These are phyloP conservation scores for Eutolmus rufibarbis DNA, from an alignment of 2,888 invertebrate genomes.

Conservation along the genomic window DNA sequence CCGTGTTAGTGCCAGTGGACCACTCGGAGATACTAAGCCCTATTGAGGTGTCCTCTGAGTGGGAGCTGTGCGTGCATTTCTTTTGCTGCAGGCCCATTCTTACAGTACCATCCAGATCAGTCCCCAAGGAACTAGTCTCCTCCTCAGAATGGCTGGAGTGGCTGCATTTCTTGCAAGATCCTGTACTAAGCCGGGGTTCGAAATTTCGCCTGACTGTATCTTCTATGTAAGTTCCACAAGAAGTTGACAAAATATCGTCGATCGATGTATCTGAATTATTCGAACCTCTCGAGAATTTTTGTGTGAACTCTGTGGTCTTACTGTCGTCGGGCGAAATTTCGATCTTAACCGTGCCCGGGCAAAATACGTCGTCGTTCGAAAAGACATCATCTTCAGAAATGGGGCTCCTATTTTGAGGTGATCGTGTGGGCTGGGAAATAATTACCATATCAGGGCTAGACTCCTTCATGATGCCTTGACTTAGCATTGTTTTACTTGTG, in stretches of 20 bases:
- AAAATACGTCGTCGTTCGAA: slow-evolving; percentile 70
- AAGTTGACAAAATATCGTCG: slow-evolving; percentile 68
- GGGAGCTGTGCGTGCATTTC: slow-evolving; percentile 83
- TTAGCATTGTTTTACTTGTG: slow-evolving; percentile 52
- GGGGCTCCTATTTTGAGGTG: slow-evolving; percentile 69
- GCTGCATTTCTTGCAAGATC: slow-evolving; percentile 69
- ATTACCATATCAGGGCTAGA: slow-evolving; percentile 64
- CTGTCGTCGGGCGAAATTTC: slow-evolving; percentile 69
- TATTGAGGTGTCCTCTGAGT: slow-evolving; percentile 87
- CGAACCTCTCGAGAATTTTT: slow-evolving; percentile 64
- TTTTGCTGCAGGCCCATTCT: slow-evolving; percentile 80
- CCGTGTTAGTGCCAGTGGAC: slow-evolving; percentile 87
- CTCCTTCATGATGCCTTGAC: slow-evolving; percentile 44
- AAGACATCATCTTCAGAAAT: slow-evolving; percentile 69
- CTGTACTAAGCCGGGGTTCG: slow-evolving; percentile 65
- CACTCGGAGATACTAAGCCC: slow-evolving; percentile 86
- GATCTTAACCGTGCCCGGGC: slow-evolving; percentile 67
- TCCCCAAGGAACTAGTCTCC: slow-evolving; percentile 78
- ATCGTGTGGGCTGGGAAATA: slow-evolving; percentile 69
- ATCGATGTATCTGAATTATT: slow-evolving; percentile 72
- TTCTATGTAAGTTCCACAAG: slow-evolving; percentile 65
- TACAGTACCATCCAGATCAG: slow-evolving; percentile 82
- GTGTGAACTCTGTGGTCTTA: slow-evolving; percentile 58
- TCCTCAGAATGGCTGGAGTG: slow-evolving; percentile 78
- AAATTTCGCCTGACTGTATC: slow-evolving; percentile 65